Conservation (phyloP, 2,888 invertebrate species). For the Apamea crenata region DNA sequence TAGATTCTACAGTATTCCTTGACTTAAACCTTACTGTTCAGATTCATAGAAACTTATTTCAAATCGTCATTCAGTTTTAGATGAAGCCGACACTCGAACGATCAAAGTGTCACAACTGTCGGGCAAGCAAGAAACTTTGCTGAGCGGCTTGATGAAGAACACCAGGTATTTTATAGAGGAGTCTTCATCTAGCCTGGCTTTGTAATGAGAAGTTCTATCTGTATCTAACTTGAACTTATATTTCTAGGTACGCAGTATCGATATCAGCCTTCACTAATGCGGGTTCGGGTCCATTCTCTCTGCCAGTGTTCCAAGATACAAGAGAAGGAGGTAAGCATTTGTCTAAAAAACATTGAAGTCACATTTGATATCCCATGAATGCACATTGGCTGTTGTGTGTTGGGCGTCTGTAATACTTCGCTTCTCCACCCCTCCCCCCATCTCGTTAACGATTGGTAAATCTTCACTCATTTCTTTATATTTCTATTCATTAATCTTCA, state of each 20-base stretch:
- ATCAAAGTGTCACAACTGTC: slow-evolving; percentile 81
- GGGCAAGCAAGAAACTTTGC: slow-evolving; percentile 83
- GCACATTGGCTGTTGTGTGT: not conserved
- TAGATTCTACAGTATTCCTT: not conserved
- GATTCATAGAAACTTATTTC: not conserved
- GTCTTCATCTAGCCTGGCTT: too few relatives aligned
- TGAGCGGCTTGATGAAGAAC: slow-evolving; percentile 90
- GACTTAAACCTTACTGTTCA: not conserved
- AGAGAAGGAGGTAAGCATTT: slow-evolving; percentile 94
- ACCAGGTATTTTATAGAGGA: slow-evolving; percentile 76
- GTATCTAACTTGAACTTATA: too few relatives aligned
- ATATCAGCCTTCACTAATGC: slow-evolving; percentile 96
- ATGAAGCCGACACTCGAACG: slow-evolving; percentile 81
- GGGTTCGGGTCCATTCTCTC: slow-evolving; percentile 95
- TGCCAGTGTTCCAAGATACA: slow-evolving; percentile 94
- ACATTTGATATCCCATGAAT: not conserved
- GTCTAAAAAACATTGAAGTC: not conserved
- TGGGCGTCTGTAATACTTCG: too few relatives aligned
- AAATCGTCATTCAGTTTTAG: slow-evolving; percentile 71
- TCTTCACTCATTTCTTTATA: not conserved
- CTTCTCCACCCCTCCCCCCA: not conserved
- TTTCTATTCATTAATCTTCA: too few relatives aligned
- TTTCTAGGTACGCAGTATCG: slow-evolving; percentile 94
- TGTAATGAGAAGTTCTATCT: too few relatives aligned
- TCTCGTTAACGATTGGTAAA: not conserved